Evolutionary conservation across 2,888 invertebrate genomes (phyloP).

Genomic region (Amblyjoppa proteus): DNA sequence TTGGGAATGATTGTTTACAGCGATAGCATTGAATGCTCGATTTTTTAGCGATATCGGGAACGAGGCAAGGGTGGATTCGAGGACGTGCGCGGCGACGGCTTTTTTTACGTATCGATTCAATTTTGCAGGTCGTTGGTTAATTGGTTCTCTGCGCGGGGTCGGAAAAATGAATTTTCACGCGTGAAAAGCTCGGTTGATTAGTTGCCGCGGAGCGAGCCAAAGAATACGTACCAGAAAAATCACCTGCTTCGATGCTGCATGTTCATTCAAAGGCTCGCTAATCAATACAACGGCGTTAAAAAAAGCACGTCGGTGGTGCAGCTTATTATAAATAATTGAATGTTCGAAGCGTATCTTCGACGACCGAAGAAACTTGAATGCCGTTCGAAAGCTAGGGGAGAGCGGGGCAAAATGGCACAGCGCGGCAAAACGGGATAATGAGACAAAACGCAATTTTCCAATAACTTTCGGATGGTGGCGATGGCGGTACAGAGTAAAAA

Average conservation of each 20-base stretch:
- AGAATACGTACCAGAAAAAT: slow-evolving; percentile 13
- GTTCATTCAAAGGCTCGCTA: slow-evolving; percentile 1
- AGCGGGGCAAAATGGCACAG: no score
- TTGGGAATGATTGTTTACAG: slow-evolving; percentile 13
- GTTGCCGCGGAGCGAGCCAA: slow-evolving; percentile 16
- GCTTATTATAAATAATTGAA: slow-evolving; percentile 24
- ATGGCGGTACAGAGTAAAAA: no score
- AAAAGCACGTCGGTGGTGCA: neutral
- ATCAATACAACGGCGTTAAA: neutral
- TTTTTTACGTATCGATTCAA: slow-evolving; percentile 12
- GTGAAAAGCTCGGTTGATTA: slow-evolving; percentile 50
- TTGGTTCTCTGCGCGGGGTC: slow-evolving; percentile 35
- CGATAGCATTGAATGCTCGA: neutral
- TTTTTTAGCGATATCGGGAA: neutral
- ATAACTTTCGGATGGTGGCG: no score
- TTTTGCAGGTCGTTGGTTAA: slow-evolving; percentile 40
- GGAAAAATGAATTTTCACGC: slow-evolving; percentile 56
- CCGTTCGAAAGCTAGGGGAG: neutral
- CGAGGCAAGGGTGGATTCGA: neutral
- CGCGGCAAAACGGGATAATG: no score
- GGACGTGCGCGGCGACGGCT: neutral
- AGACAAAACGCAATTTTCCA: no score
- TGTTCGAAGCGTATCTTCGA: neutral
- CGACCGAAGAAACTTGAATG: neutral
- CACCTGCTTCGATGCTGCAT: neutral